phyloP scores from a whole-genome alignment of 2,113 vertebrate genomes.

The Agapornis roseicollis region DNA sequence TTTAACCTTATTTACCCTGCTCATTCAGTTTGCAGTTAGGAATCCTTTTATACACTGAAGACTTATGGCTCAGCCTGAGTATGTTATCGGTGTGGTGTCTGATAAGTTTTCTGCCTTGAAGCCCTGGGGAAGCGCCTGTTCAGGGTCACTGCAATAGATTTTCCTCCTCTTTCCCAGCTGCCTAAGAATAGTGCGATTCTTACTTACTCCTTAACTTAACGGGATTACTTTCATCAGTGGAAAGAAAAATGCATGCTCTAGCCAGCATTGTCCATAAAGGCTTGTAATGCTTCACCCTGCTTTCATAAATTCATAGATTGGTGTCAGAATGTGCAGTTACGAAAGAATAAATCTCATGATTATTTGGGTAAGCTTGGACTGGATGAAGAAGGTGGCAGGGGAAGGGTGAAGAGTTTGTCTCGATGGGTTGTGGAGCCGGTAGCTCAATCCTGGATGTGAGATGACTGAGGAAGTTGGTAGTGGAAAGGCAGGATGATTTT shows the following conservation, averaged over 20 bases:
- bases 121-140: not conserved
- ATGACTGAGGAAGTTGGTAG: not conserved
- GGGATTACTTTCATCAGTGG: not conserved
- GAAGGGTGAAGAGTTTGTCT: not conserved
- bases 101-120: not conserved
- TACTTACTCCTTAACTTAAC: not conserved
- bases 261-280: not conserved
- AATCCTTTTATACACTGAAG: not conserved
- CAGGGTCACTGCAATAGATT: conserved; percentile 22
- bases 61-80: not conserved
- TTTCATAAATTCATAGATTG: not conserved
- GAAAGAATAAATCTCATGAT: not conserved
- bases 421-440: not conserved
- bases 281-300: not conserved
- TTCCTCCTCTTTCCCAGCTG: not conserved
- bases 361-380: not conserved
- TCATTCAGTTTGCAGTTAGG: not conserved
- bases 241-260: not conserved
- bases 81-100: not conserved
- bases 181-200: not conserved
- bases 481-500: not conserved
- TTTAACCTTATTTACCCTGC: not conserved
- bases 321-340: not conserved
- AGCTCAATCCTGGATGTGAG: not conserved
- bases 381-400: rapidly evolving